Evolutionary conservation across 2,113 vertebrate genomes (phyloP).

Genomic region (Oreochromis aureus): DNA sequence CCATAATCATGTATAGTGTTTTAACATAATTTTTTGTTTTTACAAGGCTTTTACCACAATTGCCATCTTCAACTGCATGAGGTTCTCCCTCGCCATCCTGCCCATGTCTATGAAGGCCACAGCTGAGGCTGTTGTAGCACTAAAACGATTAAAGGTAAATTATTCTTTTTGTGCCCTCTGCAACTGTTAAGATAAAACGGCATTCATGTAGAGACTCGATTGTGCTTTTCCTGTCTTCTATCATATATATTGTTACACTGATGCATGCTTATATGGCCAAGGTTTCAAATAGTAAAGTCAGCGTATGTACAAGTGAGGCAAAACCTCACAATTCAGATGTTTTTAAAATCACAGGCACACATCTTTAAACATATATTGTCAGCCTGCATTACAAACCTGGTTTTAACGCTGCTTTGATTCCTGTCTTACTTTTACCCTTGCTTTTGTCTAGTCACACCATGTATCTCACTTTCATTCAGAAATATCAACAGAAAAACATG

Average conservation of each 20-base stretch:
- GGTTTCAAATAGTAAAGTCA: neutral
- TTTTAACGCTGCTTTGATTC: neutral
- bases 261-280: neutral
- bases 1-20: neutral
- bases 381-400: neutral
- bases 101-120: neutral
- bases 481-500: neutral
- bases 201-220: neutral
- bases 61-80: slow-evolving; percentile 78
- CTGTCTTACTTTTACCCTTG: neutral
- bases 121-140: slow-evolving; percentile 27
- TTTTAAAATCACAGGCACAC: neutral
- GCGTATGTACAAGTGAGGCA: neutral
- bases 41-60: slow-evolving; percentile 81
- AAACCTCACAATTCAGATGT: neutral
- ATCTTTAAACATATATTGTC: neutral
- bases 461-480: neutral
- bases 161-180: neutral
- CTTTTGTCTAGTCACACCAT: neutral
- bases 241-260: neutral
- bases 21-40: neutral
- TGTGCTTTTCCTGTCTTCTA: neutral
- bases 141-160: slow-evolving; percentile 30
- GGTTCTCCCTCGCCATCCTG: slow-evolving; percentile 65
- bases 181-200: neutral